Conservation (phyloP, 2,888 invertebrate genomes). For the Drosophila histrio region DNA sequence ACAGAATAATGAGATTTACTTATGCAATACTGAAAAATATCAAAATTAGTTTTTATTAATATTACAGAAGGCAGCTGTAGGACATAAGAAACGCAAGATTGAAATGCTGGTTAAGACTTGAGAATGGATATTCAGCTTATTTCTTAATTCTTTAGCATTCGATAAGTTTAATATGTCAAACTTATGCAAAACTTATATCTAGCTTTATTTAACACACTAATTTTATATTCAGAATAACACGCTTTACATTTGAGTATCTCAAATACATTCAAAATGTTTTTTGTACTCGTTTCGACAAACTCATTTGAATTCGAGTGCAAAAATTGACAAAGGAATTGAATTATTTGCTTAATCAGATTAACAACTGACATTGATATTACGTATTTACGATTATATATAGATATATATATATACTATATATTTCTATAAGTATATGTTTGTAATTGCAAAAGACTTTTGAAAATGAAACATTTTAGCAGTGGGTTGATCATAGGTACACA, state of each 20-base stretch:
- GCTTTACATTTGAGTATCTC: constrained; percentile 58
- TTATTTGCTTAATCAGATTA: constrained; percentile 23
- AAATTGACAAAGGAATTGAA: constrained; percentile 63
- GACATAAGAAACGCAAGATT: not conserved
- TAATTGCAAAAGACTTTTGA: constrained; percentile 2
- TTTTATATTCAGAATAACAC: constrained; percentile 67
- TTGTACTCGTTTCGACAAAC: constrained; percentile 43
- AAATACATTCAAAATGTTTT: constrained; percentile 39
- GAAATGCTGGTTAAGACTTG: constrained; percentile 11
- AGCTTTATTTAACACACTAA: constrained; percentile 20
- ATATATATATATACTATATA: not conserved
- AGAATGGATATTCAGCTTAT: not conserved
- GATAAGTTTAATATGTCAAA: not conserved
- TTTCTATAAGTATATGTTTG: not conserved
- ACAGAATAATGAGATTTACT: not conserved
- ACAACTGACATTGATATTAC: constrained; percentile 28
- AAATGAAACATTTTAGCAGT: constrained; percentile 32
- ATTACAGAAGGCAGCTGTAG: not conserved
- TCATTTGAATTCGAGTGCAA: constrained; percentile 26
- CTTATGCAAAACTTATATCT: constrained; percentile 3
- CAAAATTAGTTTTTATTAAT: not conserved
- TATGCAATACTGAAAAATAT: not conserved
- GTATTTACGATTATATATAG: constrained; percentile 27
- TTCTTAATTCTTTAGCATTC: constrained; percentile 21
- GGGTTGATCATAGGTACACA: constrained; percentile 34